Conservation (phyloP, 37 sponge, comb jelly and placozoan species). For the Chondrilla cf. caribensis region DNA sequence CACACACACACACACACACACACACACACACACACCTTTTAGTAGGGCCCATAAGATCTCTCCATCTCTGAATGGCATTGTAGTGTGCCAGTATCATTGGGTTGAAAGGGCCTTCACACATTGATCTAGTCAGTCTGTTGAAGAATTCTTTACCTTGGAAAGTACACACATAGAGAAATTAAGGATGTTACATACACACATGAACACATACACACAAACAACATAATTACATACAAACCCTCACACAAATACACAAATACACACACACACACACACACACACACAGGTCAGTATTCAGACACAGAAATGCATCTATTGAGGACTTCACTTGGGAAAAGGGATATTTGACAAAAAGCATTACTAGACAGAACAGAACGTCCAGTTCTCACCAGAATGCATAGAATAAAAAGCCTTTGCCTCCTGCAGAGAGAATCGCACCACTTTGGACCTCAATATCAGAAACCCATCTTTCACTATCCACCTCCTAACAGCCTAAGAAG, state of each 20-base stretch:
- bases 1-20: too few species aligned
- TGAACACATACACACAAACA: too few species aligned
- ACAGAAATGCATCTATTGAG: too few species aligned
- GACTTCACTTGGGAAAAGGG: too few species aligned
- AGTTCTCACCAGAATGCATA: constrained; percentile 64
- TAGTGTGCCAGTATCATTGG: constrained; percentile 61
- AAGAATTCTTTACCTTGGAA: constrained; percentile 67
- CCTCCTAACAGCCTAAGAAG: constrained; percentile 38
- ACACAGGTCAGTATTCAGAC: too few species aligned
- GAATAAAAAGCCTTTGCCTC: constrained; percentile 49
- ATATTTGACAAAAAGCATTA: too few species aligned
- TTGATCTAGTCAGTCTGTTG: constrained; percentile 40
- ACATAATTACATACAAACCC: too few species aligned
- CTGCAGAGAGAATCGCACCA: constrained; percentile 6
- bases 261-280: too few species aligned
- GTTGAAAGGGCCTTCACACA: constrained; percentile 49
- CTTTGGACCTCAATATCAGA: constrained; percentile 34
- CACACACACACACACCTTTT: constrained; percentile 29
- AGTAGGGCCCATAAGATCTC: constrained; percentile 80
- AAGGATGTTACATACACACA: background rate
- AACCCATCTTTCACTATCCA: constrained; percentile 45
- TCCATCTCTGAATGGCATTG: constrained; percentile 59
- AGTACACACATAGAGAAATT: background rate
- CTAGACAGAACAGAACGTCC: too few species aligned
- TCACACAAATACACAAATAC: too few species aligned